phyloP scores from a whole-genome alignment of 2,113 vertebrate species.

The Scytalopus superciliaris region DNA sequence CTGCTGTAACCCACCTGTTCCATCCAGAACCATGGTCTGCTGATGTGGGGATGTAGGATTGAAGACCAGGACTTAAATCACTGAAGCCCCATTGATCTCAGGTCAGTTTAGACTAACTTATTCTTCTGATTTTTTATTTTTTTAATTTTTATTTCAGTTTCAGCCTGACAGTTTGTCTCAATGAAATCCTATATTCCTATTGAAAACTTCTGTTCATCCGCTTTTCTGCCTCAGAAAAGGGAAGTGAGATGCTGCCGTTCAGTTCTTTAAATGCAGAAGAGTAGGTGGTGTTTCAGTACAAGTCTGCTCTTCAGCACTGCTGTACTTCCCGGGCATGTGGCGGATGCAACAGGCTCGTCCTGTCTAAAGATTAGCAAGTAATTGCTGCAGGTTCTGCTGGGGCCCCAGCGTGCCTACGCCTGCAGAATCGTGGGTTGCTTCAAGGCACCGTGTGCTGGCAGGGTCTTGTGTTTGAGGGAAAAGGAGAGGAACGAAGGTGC shows the following conservation, averaged over 20 bases:
- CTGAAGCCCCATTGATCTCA: neutral
- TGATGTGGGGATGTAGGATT: accelerated
- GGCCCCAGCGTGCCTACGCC: accelerated
- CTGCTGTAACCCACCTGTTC: accelerated
- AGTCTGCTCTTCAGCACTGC: neutral
- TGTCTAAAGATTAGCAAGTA: accelerated
- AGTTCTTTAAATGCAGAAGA: neutral
- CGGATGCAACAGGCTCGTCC: neutral
- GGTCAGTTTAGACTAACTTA: neutral
- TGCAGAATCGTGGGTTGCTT: neutral
- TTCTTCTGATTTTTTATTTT: neutral
- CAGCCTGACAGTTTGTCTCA: neutral
- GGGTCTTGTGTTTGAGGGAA: neutral
- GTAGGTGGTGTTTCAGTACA: neutral
- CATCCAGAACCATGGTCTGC: neutral
- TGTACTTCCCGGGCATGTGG: neutral
- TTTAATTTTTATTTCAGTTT: neutral
- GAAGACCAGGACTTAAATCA: neutral
- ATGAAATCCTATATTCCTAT: neutral
- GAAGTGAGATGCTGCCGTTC: constrained; percentile 11
- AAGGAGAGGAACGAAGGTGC: neutral
- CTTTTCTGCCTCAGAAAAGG: constrained; percentile 29
- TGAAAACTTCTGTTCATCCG: constrained; percentile 19
- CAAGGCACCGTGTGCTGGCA: neutral
- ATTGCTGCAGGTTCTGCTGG: neutral